A percentile compares a stretch with the other conserved stretches of the same genome.
Conservation (phyloP, 2,888 invertebrate species). For the Lacanobia oleracea region DNA sequence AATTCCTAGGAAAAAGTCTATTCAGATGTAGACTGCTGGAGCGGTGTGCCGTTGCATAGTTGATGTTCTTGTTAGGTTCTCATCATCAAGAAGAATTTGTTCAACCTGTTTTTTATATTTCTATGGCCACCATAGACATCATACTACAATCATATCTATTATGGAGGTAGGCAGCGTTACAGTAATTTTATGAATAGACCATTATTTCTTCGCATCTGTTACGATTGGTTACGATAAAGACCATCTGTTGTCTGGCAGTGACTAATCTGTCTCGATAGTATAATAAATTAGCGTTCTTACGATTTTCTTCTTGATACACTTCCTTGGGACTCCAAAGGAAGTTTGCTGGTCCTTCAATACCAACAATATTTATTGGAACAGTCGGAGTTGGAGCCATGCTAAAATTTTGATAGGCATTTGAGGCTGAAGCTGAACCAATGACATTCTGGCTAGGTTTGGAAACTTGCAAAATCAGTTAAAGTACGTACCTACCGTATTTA, state of each 20-base stretch:
- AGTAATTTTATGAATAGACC: slow-evolving; percentile 9
- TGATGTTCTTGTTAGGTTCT: background rate
- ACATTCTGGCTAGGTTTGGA: background rate
- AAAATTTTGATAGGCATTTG: background rate
- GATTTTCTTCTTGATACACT: background rate
- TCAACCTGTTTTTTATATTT: background rate
- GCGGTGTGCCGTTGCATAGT: background rate
- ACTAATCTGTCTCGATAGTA: slow-evolving; percentile 24
- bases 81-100: background rate
- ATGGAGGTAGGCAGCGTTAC: too few species aligned
- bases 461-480: background rate
- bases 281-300: slow-evolving; percentile 10
- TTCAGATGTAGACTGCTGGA: too few species aligned
- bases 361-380: background rate
- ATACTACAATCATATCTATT: too few species aligned
- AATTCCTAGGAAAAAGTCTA: too few species aligned
- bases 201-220: slow-evolving; percentile 20
- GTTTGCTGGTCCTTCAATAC: background rate
- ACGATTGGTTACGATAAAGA: too few species aligned
- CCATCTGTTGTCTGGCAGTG: slow-evolving; percentile 19
- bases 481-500: background rate
- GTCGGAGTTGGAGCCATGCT: background rate
- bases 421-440: background rate
- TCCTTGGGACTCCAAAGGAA: background rate
- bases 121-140: too few species aligned